Evolutionary conservation across 2,113 vertebrate species (phyloP), one percentile per base, ranked within the genome.

Genomic region (Sapayoa aenigma): DNA sequence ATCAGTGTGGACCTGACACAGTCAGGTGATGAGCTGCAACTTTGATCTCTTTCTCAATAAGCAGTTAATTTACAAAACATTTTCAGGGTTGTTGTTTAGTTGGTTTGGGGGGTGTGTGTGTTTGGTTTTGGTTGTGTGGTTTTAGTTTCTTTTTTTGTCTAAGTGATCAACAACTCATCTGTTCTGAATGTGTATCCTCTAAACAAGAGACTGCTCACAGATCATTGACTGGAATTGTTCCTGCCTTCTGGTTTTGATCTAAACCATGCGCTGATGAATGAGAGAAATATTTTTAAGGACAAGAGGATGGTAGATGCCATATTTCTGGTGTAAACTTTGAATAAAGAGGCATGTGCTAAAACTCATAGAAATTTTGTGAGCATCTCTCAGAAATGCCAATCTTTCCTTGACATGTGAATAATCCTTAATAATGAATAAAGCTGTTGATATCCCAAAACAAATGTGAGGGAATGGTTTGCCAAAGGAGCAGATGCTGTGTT

Each of bases 221-320:
- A 90, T 77, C 20, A 2, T 52, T 83, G 86, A 73, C 56, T 89
- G 83, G 76, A 81, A 78, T 92, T 89, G 84, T 93, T 95, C 76
- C 83, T 87, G 52, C 91, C 84, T 92, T 95, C 94, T 94, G 91
- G 44, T 95, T 96, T 95, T 93, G 92, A 95, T 94, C 73, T 93
- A 81, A 97, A 91, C 89, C 95, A 81, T 93, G 86, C 46, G 19
- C 84, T 91, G 84, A 72, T 94, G 65, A 94, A 60, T 44, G 66
- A 93, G 68, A 83, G 53, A 92, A 93, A 92, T 94, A 71, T 92
- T 96, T 95, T 91, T 93, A 81, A 87, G 89, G 94, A 94, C 94
- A 94, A 84, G 96, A 95, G 93, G 91, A 90, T 84, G 68, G 94
- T 97, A 65, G 60, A 7, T 96, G 94, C 60, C 76, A 49, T 92